Conservation (phyloP, 2,888 invertebrate species). For the Colletes collaris region DNA sequence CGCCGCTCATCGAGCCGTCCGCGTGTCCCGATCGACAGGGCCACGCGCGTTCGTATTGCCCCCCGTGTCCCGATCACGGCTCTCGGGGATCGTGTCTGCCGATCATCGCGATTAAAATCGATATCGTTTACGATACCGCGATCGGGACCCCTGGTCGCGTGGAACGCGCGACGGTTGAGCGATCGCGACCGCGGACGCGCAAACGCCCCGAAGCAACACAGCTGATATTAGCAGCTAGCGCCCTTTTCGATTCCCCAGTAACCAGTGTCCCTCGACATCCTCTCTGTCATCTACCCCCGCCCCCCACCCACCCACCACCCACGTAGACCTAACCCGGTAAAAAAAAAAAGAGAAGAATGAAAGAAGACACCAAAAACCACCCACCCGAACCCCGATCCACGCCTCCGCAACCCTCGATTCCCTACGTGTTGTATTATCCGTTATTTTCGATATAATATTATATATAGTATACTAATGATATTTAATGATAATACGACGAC, state of each 20-base stretch:
- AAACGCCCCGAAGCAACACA: constrained; percentile 65
- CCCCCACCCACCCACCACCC: constrained; percentile 2
- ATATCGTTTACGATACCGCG: background rate
- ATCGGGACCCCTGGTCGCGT: constrained; percentile 1
- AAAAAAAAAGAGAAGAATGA: constrained; percentile 17
- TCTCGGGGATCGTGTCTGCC: background rate
- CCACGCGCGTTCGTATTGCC: constrained; percentile 1
- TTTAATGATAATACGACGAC: constrained; percentile 83
- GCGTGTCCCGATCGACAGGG: constrained; percentile 60
- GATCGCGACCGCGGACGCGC: constrained; percentile 66
- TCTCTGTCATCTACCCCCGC: constrained; percentile 46
- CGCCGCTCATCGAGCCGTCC: constrained; percentile 78
- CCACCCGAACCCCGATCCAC: constrained; percentile 44
- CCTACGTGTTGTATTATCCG: constrained; percentile 83
- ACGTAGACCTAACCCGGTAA: background rate
- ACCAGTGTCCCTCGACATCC: constrained; percentile 66
- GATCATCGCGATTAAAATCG: background rate
- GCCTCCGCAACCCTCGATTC: constrained; percentile 75
- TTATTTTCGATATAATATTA: constrained; percentile 83
- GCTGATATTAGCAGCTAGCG: constrained; percentile 75
- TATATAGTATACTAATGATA: constrained; percentile 82
- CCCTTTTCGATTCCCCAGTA: constrained; percentile 66
- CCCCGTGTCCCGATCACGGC: background rate
- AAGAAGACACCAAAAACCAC: constrained; percentile 37
- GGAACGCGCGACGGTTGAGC: constrained; percentile 23